A percentile compares a stretch with the other conserved stretches of the same genome.
Evolutionary conservation across 2,888 invertebrate species (phyloP).

Genomic region (Entomobrya multifasciata): DNA sequence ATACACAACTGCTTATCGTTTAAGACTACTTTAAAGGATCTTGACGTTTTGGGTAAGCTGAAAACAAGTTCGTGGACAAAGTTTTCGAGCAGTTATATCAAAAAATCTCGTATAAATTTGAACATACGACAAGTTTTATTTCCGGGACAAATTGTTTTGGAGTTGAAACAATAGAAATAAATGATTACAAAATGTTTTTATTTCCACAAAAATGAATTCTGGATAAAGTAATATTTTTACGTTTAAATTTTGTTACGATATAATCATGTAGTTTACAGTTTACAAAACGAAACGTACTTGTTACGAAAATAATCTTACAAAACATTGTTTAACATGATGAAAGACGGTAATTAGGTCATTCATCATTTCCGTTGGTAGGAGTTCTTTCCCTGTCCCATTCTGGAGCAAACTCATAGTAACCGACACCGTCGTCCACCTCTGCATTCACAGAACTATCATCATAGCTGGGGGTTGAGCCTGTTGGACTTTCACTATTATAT

Average conservation of each 20-base stretch:
- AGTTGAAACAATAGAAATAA: background rate
- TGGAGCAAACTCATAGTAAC: background rate
- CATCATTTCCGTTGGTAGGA: no score
- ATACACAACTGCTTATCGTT: constrained; percentile 68
- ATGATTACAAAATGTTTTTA: no score
- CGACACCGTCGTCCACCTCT: background rate
- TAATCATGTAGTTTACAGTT: no score
- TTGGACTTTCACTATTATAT: background rate
- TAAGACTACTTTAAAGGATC: background rate
- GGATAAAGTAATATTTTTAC: background rate
- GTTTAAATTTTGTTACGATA: background rate
- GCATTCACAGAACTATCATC: no score
- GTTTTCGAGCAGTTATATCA: constrained; percentile 85
- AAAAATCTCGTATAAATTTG: constrained; percentile 92
- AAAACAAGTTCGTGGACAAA: constrained; percentile 82
- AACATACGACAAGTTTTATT: constrained; percentile 95
- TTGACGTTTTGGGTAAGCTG: background rate
- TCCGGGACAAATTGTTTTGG: constrained; percentile 82
- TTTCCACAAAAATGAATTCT: no score
- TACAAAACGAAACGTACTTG: no score
- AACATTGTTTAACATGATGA: no score
- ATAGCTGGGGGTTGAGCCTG: no score
- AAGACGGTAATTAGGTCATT: no score
- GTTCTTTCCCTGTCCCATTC: constrained; percentile 6
- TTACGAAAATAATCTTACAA: no score